Base-by-base conservation (phyloP, 2,797 vertebrate genomes). In the Hoplostethus mediterraneus region DNA sequence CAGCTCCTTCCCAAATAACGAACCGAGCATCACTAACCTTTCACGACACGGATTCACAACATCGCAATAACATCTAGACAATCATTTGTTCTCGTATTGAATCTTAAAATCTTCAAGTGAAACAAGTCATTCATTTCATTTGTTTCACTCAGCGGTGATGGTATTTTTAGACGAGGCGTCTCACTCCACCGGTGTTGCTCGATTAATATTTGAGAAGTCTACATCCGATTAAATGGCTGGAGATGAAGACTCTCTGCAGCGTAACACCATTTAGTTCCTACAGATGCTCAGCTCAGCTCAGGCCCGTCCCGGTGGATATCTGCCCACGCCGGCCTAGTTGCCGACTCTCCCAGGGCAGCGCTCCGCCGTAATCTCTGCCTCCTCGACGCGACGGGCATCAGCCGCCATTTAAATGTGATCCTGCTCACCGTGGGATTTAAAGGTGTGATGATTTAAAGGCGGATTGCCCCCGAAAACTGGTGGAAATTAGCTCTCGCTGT, bases 401-500 rank as follows among this genome's bases (percentile, higher is more conserved):
- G 59, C 58, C 71, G 52, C 74, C 56, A 77, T 71, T 79, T 78
- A 87, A 76, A 60, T 16, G 25, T 71, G 80, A 82, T 80, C 71
- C 70, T 79, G 66, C 55, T 84, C 61, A 62, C 66, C 55, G 30
- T 66, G 28, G 70, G 82, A 86, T 88, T 92, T 88, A 74, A 83
- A 88, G 78, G 82, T n/a, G 8, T 36, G 1, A 57, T 82, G 82
- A 90, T 28, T 28, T 28, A 28, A 28, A 28, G 28, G 80, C 75
- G n/a, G 69, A 76, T 67, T 82, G 74, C 76, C 80, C 82, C 82
- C 49, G 38, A 51, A 51, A 90, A 84, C 71, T 16, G 52, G 59
- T 10, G n/a, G 68, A 91, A 92, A 92, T 89, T 82, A 89, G 79
- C 83, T 78, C 73, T 82, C 21, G 66, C 71, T 77, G 56, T 53